Percentiles rank a stretch among this genome's conserved stretches.
phyloP scores from a whole-genome alignment of 2,797 vertebrate genomes.

The Selene dorsalis region DNA sequence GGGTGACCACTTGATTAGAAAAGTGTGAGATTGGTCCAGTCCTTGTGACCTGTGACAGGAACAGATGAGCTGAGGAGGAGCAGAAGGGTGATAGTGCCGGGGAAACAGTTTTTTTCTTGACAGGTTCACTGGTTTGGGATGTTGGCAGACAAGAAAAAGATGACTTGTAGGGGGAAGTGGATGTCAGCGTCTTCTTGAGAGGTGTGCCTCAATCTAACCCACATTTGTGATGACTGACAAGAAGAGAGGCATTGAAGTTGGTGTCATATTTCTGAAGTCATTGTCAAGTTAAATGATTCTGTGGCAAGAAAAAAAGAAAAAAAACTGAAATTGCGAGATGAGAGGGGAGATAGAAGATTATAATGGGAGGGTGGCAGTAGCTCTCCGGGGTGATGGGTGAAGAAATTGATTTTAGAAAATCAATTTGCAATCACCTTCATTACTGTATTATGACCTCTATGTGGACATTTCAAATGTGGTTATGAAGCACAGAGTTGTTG shows the following conservation, averaged over 20 bases:
- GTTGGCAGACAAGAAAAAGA: constrained; percentile 40
- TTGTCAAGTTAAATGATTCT: constrained; percentile 42
- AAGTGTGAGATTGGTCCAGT: constrained; percentile 68
- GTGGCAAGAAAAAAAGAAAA: no score
- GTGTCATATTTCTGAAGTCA: constrained; percentile 25
- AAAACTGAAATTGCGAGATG: constrained; percentile 23
- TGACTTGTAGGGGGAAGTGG: constrained; percentile 44
- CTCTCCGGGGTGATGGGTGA: constrained; percentile 46
- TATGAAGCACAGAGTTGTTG: constrained; percentile 8
- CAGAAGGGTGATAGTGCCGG: constrained; percentile 18
- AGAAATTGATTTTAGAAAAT: constrained; percentile 66
- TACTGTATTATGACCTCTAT: constrained; percentile 61
- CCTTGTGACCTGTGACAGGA: constrained; percentile 64
- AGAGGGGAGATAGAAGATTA: constrained; percentile 20
- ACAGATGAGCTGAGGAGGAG: constrained; percentile 62
- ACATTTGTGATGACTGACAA: constrained; percentile 47
- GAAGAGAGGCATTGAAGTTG: not conserved
- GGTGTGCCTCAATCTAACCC: constrained; percentile 26
- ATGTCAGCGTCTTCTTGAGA: constrained; percentile 46
- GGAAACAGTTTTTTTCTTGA: constrained; percentile 46
- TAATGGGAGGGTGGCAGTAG: constrained; percentile 21
- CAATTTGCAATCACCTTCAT: constrained; percentile 69
- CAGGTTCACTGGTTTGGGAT: constrained; percentile 49
- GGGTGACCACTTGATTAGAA: constrained; percentile 82
- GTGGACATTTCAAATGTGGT: constrained; percentile 32